A percentile compares a stretch with the other conserved stretches of the same genome.
Conservation (phyloP, 2,888 invertebrate species). For the Linyphia triangularis region DNA sequence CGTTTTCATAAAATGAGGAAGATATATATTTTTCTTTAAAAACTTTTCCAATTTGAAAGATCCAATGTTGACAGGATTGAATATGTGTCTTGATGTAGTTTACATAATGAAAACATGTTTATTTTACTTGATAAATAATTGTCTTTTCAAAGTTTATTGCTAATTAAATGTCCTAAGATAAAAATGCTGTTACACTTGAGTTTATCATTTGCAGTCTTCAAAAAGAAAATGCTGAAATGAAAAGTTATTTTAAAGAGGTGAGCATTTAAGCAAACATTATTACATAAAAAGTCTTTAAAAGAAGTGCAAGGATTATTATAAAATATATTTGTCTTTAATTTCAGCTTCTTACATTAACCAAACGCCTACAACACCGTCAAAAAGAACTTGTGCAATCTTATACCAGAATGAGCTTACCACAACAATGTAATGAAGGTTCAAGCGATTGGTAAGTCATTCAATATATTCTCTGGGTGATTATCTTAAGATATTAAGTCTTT, state of each 20-base stretch:
- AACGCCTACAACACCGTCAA: conserved; percentile 61
- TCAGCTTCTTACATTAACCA: conserved; percentile 67
- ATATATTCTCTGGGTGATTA: too few species aligned
- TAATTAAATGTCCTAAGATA: too few species aligned
- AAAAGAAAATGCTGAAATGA: conserved; percentile 76
- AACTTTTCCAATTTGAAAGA: too few species aligned
- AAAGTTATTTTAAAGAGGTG: conserved; percentile 76
- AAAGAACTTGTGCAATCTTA: conserved; percentile 62
- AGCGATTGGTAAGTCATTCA: conserved; percentile 45
- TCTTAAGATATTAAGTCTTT: too few species aligned
- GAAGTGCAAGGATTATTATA: background rate
- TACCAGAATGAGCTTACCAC: conserved; percentile 11
- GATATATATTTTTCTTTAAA: too few species aligned
- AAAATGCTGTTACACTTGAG: background rate
- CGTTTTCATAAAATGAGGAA: too few species aligned
- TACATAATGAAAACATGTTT: too few species aligned
- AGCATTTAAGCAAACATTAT: background rate
- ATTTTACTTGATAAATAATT: background rate
- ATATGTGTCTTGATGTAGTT: too few species aligned
- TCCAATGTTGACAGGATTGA: too few species aligned
- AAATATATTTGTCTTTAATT: background rate
- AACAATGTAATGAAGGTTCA: conserved; percentile 24
- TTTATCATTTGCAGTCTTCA: conserved; percentile 54
- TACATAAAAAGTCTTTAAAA: background rate
- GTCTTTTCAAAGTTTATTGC: background rate